These are phyloP conservation scores for Agapostemon virescens DNA, from an alignment of 2,888 invertebrate species.

Conservation along the genomic window DNA sequence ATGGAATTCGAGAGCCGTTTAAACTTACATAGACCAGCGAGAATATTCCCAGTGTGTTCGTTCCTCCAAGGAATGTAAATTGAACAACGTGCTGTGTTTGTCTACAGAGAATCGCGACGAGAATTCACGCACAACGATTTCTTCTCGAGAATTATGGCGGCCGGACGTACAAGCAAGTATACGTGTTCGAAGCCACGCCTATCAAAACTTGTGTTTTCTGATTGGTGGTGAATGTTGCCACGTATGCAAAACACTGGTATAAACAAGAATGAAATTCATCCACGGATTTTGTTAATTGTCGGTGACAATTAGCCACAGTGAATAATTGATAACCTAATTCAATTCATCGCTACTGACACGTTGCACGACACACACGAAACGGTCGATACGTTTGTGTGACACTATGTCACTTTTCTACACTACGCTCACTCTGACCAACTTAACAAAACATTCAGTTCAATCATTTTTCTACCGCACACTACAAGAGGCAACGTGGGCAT, in stretches of 20 bases:
- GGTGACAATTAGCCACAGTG: constrained; percentile 39
- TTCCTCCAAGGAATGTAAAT: constrained; percentile 43
- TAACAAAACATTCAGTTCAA: constrained; percentile 25
- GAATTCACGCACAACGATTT: constrained; percentile 67
- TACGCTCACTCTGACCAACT: constrained; percentile 48
- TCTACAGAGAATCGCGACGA: constrained; percentile 53
- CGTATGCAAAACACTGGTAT: constrained; percentile 72
- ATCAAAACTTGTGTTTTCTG: constrained; percentile 67
- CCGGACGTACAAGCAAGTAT: constrained; percentile 68
- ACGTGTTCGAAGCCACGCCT: constrained; percentile 76
- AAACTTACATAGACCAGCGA: constrained; percentile 44
- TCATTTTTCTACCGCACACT: neutral
- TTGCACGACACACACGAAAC: constrained; percentile 26
- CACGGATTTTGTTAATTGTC: constrained; percentile 48
- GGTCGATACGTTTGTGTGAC: constrained; percentile 42
- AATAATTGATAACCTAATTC: constrained; percentile 56
- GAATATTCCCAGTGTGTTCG: constrained; percentile 29
- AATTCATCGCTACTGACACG: constrained; percentile 30
- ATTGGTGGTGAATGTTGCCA: constrained; percentile 75
- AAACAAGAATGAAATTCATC: constrained; percentile 43
- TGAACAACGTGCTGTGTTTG: constrained; percentile 40
- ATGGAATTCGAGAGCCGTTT: constrained; percentile 14
- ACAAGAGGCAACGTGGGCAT: neutral
- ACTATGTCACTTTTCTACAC: constrained; percentile 26
- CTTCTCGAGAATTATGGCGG: constrained; percentile 75